Percentiles rank a stretch among this genome's conserved stretches.
Evolutionary conservation across 2,888 invertebrate species (phyloP).

Genomic region (Platycnemis pennipes): DNA sequence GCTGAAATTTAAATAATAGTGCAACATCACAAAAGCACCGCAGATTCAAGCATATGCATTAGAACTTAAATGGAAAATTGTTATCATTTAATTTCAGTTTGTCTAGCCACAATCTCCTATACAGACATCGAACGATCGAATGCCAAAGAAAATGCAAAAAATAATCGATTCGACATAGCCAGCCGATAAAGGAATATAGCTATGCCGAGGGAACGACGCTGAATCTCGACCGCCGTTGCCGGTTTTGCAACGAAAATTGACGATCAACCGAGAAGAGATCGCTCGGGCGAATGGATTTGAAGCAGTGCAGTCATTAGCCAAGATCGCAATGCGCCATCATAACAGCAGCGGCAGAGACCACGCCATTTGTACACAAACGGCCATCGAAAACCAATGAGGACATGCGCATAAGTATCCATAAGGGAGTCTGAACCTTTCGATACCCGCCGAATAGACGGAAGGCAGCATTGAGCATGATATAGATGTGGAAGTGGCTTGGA

Average conservation of each 20-base stretch:
- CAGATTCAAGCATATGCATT: no score
- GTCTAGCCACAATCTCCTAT: no score
- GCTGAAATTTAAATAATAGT: no score
- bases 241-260: not conserved
- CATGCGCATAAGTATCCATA: not conserved
- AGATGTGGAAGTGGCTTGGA: not conserved
- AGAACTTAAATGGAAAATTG: no score
- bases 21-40: no score
- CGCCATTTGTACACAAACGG: slow-evolving; percentile 4
- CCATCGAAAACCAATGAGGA: not conserved
- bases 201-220: no score
- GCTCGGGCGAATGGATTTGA: not conserved
- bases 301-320: not conserved
- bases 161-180: no score
- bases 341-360: not conserved
- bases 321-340: slow-evolving; percentile 4
- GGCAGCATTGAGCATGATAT: not conserved
- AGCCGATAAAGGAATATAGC: no score
- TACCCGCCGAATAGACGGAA: not conserved
- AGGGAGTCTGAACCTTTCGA: not conserved
- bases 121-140: no score
- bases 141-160: no score
- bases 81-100: no score
- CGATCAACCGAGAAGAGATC: not conserved
- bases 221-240: no score